These are phyloP conservation scores for Xestia xanthographa DNA, from an alignment of 2,888 invertebrate species.

Conservation along the genomic window DNA sequence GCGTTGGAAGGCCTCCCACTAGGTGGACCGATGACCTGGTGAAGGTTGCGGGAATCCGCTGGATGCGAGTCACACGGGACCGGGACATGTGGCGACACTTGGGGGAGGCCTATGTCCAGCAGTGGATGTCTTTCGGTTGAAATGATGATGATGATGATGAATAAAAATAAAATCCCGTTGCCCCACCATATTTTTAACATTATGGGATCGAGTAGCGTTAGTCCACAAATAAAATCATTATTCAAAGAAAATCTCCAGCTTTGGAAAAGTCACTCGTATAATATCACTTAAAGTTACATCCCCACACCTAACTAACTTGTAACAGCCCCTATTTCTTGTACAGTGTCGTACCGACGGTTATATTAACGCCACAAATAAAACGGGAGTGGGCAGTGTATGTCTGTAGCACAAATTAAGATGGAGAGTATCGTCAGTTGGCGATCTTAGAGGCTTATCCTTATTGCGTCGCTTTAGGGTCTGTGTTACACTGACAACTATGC, in stretches of 20 bases:
- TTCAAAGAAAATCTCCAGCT: no score
- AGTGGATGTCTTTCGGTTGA: no score
- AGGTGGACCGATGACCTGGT: no score
- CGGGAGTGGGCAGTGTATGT: conserved; percentile 60
- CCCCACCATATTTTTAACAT: no score
- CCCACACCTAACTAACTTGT: background rate
- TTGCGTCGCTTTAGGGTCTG: conserved; percentile 27
- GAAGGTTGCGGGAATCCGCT: no score
- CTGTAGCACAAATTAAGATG: conserved; percentile 68
- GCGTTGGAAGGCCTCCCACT: no score
- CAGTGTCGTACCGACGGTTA: conserved; percentile 19
- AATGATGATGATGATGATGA: no score
- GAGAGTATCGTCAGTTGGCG: conserved; percentile 52
- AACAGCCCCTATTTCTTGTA: conserved; percentile 11
- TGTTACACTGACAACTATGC: background rate
- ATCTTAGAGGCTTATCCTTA: conserved; percentile 58
- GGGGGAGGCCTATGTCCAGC: no score
- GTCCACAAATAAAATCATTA: background rate
- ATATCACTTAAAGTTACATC: conserved; percentile 9
- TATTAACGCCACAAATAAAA: conserved; percentile 55
- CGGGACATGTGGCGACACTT: no score
- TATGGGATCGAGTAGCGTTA: no score
- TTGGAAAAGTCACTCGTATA: background rate
- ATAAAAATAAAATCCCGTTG: no score
- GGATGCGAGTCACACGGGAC: no score